A percentile compares a stretch with the other conserved stretches of the same genome.
Conservation (phyloP, 1,140 invertebrate genomes). For the Aricia agestis region DNA sequence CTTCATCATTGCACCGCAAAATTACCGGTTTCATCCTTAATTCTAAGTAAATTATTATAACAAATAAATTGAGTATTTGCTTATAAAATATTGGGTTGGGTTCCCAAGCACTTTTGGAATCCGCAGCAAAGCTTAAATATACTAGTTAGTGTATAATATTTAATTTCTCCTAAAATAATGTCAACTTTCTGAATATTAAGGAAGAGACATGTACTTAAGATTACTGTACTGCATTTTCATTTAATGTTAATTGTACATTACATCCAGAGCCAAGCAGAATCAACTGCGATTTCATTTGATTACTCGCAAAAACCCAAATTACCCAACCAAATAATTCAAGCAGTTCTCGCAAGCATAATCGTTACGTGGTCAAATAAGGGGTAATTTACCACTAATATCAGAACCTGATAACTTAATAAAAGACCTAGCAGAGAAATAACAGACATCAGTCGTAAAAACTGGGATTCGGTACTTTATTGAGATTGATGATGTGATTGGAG, state of each 20-base stretch:
- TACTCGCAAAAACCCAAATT: slow-evolving; percentile 6
- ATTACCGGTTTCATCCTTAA: too few relatives aligned
- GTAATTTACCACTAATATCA: slow-evolving; percentile 8
- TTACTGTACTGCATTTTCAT: background rate
- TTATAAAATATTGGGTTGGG: too few relatives aligned
- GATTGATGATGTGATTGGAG: slow-evolving; percentile 4
- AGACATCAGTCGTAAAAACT: slow-evolving; percentile 3
- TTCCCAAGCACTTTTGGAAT: too few relatives aligned
- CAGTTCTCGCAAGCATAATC: slow-evolving; percentile 10
- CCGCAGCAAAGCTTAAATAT: too few relatives aligned
- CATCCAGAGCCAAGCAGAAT: background rate
- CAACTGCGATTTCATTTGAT: slow-evolving; percentile 4
- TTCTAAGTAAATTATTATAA: too few relatives aligned
- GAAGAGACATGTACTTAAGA: too few relatives aligned
- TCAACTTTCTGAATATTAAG: too few relatives aligned
- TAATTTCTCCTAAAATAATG: too few relatives aligned
- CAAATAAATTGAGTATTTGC: too few relatives aligned
- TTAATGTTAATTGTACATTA: background rate
- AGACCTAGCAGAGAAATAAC: slow-evolving; percentile 2
- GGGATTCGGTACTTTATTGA: background rate
- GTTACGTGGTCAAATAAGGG: slow-evolving; percentile 11
- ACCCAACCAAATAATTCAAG: slow-evolving; percentile 9
- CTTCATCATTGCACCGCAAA: background rate
- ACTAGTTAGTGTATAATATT: too few relatives aligned
- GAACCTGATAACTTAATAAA: slow-evolving; percentile 9